A percentile compares a stretch with the other conserved stretches of the same genome.
Conservation (phyloP, 2,113 vertebrate genomes). For the Bothrops jararaca region DNA sequence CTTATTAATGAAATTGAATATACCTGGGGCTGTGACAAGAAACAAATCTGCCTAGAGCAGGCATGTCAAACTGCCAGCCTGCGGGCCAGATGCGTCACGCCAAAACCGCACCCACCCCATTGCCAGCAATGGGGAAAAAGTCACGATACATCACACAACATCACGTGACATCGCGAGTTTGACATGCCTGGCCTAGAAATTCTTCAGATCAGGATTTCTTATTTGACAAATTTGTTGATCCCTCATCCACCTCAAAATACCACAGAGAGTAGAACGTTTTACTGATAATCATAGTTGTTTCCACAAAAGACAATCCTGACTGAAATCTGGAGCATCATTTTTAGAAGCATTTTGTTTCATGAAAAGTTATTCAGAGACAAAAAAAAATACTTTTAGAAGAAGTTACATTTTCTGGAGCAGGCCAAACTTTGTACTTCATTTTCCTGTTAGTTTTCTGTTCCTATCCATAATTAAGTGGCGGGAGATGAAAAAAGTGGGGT, state of each 20-base stretch:
- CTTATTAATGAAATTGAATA: background rate
- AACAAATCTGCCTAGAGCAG: background rate
- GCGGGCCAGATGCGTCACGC: no score
- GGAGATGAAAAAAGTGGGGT: background rate
- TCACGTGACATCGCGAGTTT: no score
- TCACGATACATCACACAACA: no score
- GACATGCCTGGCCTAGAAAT: background rate
- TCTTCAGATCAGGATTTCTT: background rate
- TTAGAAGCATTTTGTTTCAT: background rate
- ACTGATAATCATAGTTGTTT: background rate
- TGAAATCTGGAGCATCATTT: background rate
- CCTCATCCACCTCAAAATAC: background rate
- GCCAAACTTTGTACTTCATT: background rate
- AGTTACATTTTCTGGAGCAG: background rate
- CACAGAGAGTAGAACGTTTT: background rate
- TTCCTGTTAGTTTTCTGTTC: background rate
- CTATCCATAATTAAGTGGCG: background rate
- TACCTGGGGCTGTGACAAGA: background rate
- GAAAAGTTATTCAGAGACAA: background rate
- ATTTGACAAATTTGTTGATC: background rate
- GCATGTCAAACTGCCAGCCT: no score
- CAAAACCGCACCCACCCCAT: no score
- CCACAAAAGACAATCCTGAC: background rate
- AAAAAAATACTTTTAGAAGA: background rate
- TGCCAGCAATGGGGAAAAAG: no score